Base-by-base conservation (phyloP, 2,113 vertebrate genomes). In the Haliaeetus leucogaster region DNA sequence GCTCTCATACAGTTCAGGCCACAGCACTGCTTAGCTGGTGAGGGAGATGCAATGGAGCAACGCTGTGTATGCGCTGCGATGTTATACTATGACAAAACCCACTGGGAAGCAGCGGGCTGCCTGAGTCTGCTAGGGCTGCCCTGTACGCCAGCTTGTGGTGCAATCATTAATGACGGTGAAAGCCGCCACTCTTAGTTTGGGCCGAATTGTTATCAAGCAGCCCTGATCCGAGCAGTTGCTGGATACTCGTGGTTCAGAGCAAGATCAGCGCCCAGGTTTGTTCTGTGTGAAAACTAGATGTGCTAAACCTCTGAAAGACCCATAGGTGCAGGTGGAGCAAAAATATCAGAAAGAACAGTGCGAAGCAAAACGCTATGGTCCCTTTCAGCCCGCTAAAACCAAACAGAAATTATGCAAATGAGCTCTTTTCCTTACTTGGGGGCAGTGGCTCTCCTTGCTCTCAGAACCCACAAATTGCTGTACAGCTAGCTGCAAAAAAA, bases 41-140 rank as follows among this genome's bases (percentile, higher is more conserved):
- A 43, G 42, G 84, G 48, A 76, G 45, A 29, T 0, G 14, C 47
- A 13, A 16, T 1, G 26, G 36, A 65, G 48, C 40, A 55, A 7
- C 2, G 6, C 23, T 65, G 34, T 10, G 16, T 21, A 8, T 1
- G 10, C 0, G 1, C 71, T 50, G 72, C 11, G 1, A 4, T 21
- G 9, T 59, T 36, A 9, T 10, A 6, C n/a, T 72, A 40, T 38
- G 50, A 61, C 48, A 27, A 48, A 50, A 58, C 55, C n/a, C 25
- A 14, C 32, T 16, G 52, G 63, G 68, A 25, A 80, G 72, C 48
- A 77, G 81, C 63, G 10, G 42, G 63, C 73, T 70, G 72, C 58
- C 20, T 8, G 6, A 68, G 62, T 47, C 43, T 29, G 47, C 25
- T 30, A 13, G 27, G 8, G 45, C 81, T 86, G 80, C 67, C 83